Percentiles rank a stretch among this genome's conserved stretches.
These are phyloP conservation scores for Eueremaeus valkanovi DNA, from an alignment of 2,888 invertebrate genomes.

Conservation along the genomic window DNA sequence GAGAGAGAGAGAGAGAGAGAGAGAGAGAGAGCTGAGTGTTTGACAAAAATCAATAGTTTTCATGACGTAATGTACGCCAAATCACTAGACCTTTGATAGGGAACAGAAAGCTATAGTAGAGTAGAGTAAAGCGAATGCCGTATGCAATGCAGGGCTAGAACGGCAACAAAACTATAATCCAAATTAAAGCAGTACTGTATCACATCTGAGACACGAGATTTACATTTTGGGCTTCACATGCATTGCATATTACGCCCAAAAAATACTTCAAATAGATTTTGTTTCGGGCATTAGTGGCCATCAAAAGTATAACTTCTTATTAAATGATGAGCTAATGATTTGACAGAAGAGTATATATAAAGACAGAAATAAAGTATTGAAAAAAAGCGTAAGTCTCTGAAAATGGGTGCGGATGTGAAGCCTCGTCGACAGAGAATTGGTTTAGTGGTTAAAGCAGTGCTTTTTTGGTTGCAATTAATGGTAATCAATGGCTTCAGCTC, in stretches of 20 bases:
- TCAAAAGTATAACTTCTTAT: neutral
- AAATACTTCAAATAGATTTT: neutral
- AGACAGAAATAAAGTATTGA: neutral
- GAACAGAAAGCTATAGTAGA: neutral
- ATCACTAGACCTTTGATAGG: constrained; percentile 20
- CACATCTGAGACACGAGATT: neutral
- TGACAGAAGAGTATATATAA: neutral
- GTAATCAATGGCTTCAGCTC: constrained; percentile 1
- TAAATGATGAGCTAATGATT: constrained; percentile 8
- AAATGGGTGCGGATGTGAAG: constrained; percentile 33
- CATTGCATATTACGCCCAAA: constrained; percentile 8
- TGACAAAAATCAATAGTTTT: neutral
- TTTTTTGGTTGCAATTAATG: constrained; percentile 19
- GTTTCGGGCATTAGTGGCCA: neutral
- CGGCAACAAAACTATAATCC: constrained; percentile 4
- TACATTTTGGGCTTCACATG: constrained; percentile 1
- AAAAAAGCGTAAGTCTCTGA: neutral
- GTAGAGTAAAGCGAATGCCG: neutral
- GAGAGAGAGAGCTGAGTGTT: constrained; percentile 2
- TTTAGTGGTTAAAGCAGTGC: neutral
- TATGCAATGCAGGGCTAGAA: neutral
- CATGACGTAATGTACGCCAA: constrained; percentile 29
- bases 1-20: constrained; percentile 26
- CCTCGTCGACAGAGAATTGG: neutral
- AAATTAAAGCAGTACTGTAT: constrained; percentile 29